Base-by-base conservation (phyloP, 2,888 invertebrate species). In the Drosophila neonasuta region DNA sequence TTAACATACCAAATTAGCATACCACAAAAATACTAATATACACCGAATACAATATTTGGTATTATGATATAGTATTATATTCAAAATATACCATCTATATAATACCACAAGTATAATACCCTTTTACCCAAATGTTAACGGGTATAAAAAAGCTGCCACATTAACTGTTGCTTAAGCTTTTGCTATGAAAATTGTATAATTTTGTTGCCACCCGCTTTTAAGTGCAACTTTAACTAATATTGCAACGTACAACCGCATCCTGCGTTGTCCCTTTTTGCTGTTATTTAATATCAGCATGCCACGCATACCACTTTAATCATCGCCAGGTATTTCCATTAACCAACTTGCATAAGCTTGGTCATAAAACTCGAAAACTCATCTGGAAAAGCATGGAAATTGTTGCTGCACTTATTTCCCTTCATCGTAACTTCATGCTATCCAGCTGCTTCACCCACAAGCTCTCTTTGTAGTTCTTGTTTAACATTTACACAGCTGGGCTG, bases 401-500 rank as follows among this genome's bases (percentile, higher is more conserved):
- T 20, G 42, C 17, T 20, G 3, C 44, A 8, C 13, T 34, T 29
- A 41, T 15, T 48, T 49, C 29, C 2, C 15, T 36, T 11, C 30
- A 3, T 10, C 32, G 32, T 10, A 32, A 10, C 24, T 24, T 24
- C 24, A 24, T 5, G 15, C n/a, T n/a, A 30, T 17, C 2, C 17
- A 48, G 41, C 30, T 49, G 49, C 41, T 42, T 4, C 41, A 13
- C 8, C n/a, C 34, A 24, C 20, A 24, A n/a, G 8, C 24, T 13
- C 13, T 45, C n/a, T 24, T 24, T 24, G 8, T 24, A 13, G 15
- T n/a, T n/a, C 3, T 6, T 45, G 45, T 49, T 56, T 10, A 44
- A 52, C n/a, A 57, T 62, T 68, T 62, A 20, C 41, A 50, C 45
- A 46, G 24, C 39, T 69, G 34, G 34, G 15, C n/a, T 29, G 39